Conservation (phyloP, 2,888 invertebrate species). For the Busseola fusca region DNA sequence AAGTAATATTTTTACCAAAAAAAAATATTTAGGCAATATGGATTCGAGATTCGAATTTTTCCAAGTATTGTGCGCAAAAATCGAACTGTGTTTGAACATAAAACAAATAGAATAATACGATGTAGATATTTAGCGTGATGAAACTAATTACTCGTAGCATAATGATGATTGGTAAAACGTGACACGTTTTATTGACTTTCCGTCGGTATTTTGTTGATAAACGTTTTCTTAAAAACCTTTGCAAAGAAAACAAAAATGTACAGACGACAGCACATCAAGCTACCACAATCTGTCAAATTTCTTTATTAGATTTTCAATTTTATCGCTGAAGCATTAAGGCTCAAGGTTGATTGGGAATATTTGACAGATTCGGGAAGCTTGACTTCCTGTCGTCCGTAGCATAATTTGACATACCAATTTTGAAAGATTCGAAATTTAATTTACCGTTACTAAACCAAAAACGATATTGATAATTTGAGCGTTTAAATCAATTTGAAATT, state of each 20-base stretch:
- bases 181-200: not conserved
- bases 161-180: slow-evolving; percentile 1
- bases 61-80: not conserved
- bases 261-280: no score
- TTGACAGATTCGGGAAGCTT: no score
- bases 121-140: not conserved
- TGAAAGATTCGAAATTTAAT: not conserved
- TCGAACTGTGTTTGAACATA: not conserved
- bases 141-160: slow-evolving; percentile 10
- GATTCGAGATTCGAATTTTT: not conserved
- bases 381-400: no score
- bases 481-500: slow-evolving; percentile 1
- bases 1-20: not conserved
- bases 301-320: no score
- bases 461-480: not conserved
- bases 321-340: no score
- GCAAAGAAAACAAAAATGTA: not conserved
- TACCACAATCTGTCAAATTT: no score
- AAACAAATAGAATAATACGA: not conserved
- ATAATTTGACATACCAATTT: slow-evolving; percentile 9
- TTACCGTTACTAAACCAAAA: slow-evolving; percentile 20
- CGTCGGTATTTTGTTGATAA: not conserved
- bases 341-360: no score
- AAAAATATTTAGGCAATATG: no score
- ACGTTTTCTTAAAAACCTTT: not conserved